Evolutionary conservation across 2,797 vertebrate genomes (phyloP).

Genomic region (Lepus townsendii): DNA sequence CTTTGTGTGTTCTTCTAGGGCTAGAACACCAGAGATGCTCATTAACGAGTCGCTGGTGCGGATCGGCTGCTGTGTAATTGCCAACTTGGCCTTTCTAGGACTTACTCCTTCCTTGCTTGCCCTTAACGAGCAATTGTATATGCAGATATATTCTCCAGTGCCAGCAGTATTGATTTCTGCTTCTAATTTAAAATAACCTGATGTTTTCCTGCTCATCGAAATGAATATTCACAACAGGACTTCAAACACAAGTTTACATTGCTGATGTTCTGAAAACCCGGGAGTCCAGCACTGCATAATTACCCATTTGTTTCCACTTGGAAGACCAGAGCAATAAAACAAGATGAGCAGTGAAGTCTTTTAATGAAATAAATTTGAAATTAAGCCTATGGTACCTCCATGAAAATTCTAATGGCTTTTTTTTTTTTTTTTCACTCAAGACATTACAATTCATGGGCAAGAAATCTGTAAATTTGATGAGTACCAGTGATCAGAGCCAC

Average conservation of each 20-base stretch:
- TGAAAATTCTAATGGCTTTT: neutral
- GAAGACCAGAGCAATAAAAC: neutral
- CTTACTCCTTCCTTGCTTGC: conserved; percentile 21
- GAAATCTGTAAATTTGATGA: conserved; percentile 28
- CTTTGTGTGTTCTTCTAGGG: conserved; percentile 35
- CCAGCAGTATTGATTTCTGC: conserved; percentile 61
- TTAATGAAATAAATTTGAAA: conserved; percentile 42
- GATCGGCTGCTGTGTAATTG: conserved; percentile 41
- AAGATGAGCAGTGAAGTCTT: neutral
- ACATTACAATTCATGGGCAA: neutral
- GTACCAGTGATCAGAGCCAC: conserved; percentile 7
- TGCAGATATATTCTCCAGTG: conserved; percentile 25
- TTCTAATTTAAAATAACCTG: conserved; percentile 62
- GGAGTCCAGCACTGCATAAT: neutral
- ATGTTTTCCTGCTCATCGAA: conserved; percentile 4
- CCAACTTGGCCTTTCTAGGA: conserved; percentile 70
- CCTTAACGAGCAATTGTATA: conserved; percentile 71
- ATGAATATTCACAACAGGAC: conserved; percentile 64
- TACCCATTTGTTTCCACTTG: conserved; percentile 23
- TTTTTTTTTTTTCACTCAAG: neutral
- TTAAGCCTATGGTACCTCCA: neutral
- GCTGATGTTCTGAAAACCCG: conserved; percentile 34
- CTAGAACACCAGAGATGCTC: neutral
- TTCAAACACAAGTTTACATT: conserved; percentile 47
- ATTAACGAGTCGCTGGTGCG: conserved; percentile 37